Base-by-base conservation (phyloP, 2,888 invertebrate species). In the Sceliomorpha sp. region DNA sequence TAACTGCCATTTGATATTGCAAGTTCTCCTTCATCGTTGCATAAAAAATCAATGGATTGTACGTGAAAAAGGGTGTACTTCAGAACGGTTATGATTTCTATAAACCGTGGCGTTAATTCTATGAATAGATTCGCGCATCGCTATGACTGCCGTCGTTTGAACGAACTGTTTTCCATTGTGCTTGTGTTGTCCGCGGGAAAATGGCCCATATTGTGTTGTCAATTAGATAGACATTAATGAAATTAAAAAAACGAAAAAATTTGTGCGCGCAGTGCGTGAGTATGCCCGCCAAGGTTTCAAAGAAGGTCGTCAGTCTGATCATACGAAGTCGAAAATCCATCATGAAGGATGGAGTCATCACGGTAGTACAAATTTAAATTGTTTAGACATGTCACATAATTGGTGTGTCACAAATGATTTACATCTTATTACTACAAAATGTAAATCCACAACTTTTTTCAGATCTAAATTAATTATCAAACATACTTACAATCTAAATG, bases 341-440 rank as follows among this genome's bases (percentile, higher is more conserved):
- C 89, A 92, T 93, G 89, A 95, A 95, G 91, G 95, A 96, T 92
- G 95, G 94, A 88, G 94, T 95, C 85, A 94, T 96, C 90, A 95
- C 95, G 90, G 94, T 94, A 92, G 53, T 75, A 50, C 64, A 91
- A 91, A 88, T 72, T 59, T 44, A 50, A 64, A 62, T 66, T 47
- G 48, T 70, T 36, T 50, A 40, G 14, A 4, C 15, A 1, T 14
- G 9, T 44, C 15, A 1, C 9, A 1, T 9, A 9, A 20, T 15
- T 10, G 1, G 8, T 7, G 4, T 27, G 13, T 36, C 27, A 14
- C 4, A 12, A 26, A 36, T 31, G 31, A n/a, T n/a, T n/a, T n/a
- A n/a, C n/a, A n/a, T n/a, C n/a, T n/a, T n/a, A n/a, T n/a, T n/a
- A n/a, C n/a, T n/a, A n/a, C n/a, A n/a, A n/a, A n/a, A n/a, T n/a